These are phyloP conservation scores for Hyperoplus immaculatus DNA, from an alignment of 2,797 vertebrate species.

Conservation along the genomic window DNA sequence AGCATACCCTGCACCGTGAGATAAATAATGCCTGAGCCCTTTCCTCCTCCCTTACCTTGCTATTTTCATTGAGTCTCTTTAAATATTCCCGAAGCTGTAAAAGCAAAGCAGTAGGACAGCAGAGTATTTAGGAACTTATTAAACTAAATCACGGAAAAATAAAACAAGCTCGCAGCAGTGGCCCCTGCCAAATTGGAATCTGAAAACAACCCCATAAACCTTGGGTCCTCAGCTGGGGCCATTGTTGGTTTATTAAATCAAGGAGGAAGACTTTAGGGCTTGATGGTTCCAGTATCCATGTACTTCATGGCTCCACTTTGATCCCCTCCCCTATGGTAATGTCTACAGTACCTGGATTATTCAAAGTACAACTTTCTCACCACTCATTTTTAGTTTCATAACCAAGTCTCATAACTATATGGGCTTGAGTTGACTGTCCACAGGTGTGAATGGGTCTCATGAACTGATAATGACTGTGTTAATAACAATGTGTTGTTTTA, in stretches of 20 bases:
- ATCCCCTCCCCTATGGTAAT: conserved; percentile 53
- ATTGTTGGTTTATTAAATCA: conserved; percentile 73
- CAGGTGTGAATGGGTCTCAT: conserved; percentile 21
- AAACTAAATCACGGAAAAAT: conserved; percentile 81
- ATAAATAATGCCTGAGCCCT: conserved; percentile 34
- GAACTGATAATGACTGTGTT: conserved; percentile 22
- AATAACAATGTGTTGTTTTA: conserved; percentile 40
- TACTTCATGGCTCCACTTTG: conserved; percentile 63
- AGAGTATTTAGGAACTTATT: conserved; percentile 80
- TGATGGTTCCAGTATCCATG: conserved; percentile 58
- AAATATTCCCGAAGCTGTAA: conserved; percentile 72
- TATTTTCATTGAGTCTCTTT: conserved; percentile 68
- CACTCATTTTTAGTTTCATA: background rate
- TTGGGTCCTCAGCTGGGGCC: conserved; percentile 66
- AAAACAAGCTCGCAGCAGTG: conserved; percentile 65
- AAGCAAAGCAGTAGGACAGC: conserved; percentile 63
- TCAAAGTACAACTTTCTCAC: conserved; percentile 43
- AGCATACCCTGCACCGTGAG: conserved; percentile 21
- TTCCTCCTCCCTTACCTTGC: conserved; percentile 56
- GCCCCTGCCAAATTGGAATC: conserved; percentile 73
- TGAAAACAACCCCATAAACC: conserved; percentile 79
- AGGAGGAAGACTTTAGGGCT: conserved; percentile 68
- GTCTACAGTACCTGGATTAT: conserved; percentile 51
- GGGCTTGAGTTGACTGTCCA: conserved; percentile 16
- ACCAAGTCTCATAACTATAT: background rate